phyloP scores from a whole-genome alignment of 2,797 vertebrate species.

The Philypnodon macrostomus region DNA sequence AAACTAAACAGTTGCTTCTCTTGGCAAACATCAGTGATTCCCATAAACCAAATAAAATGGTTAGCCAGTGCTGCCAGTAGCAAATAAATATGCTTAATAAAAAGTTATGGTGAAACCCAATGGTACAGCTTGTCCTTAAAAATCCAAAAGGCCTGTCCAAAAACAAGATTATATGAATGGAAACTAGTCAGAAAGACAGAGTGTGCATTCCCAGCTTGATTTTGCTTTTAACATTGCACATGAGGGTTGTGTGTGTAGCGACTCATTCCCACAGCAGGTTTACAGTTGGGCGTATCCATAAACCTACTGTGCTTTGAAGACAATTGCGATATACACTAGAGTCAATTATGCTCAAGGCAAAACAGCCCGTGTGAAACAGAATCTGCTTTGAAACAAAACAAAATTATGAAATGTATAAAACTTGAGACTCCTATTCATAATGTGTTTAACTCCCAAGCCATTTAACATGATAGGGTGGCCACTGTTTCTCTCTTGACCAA shows the following conservation, averaged over 20 bases:
- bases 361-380: conserved; percentile 18
- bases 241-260: conserved; percentile 31
- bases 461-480: conserved; percentile 38
- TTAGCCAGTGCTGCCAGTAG: conserved; percentile 6
- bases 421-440: conserved; percentile 24
- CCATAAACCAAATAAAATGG: conserved; percentile 4
- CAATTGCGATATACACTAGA: conserved; percentile 27
- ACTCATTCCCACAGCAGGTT: conserved; percentile 38
- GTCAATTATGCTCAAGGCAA: conserved; percentile 18
- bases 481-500: conserved; percentile 24
- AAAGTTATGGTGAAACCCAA: not conserved
- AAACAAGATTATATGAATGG: conserved; percentile 37
- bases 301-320: conserved; percentile 49
- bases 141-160: conserved; percentile 26
- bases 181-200: conserved; percentile 31
- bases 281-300: conserved; percentile 41
- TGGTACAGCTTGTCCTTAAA: conserved; percentile 1
- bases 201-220: conserved; percentile 29
- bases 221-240: conserved; percentile 19
- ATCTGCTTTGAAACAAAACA: conserved; percentile 19
- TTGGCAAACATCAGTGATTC: conserved; percentile 28
- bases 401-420: conserved; percentile 25
- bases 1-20: conserved; percentile 15
- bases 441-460: conserved; percentile 33
- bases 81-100: conserved; percentile 14